Conservation (phyloP, 2,888 invertebrate species). For the Archaeoteleia sp. region DNA sequence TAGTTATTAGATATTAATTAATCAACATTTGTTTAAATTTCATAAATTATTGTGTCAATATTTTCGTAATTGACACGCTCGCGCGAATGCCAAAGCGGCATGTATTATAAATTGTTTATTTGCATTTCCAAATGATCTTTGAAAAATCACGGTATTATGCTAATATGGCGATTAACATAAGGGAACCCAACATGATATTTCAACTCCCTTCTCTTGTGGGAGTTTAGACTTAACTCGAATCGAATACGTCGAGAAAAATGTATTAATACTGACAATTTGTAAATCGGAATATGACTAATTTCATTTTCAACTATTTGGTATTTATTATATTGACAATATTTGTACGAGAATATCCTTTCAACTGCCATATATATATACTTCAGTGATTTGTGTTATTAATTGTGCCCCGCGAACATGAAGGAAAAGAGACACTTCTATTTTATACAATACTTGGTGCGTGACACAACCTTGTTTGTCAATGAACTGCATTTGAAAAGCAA, state of each 20-base stretch:
- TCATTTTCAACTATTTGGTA: no score
- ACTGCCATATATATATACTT: no score
- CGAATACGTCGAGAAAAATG: background rate
- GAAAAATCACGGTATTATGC: constrained; percentile 75
- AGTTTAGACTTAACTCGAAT: constrained; percentile 15
- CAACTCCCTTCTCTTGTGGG: constrained; percentile 61
- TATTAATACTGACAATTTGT: constrained; percentile 23
- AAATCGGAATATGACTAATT: constrained; percentile 1
- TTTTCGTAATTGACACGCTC: constrained; percentile 32
- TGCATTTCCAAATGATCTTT: constrained; percentile 74
- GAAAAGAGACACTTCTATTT: no score
- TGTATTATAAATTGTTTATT: constrained; percentile 75
- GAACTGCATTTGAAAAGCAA: no score
- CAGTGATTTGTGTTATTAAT: no score
- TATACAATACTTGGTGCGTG: no score
- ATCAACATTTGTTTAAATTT: constrained; percentile 9
- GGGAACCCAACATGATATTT: constrained; percentile 72
- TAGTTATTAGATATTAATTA: background rate
- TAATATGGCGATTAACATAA: constrained; percentile 74
- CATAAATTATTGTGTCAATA: constrained; percentile 44
- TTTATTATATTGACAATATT: no score
- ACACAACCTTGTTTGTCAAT: no score
- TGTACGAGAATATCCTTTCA: no score
- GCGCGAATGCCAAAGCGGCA: constrained; percentile 9
- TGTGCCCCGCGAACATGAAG: no score